Evolutionary conservation across 2,797 vertebrate species (phyloP).

Genomic region (Siniperca obscura): DNA sequence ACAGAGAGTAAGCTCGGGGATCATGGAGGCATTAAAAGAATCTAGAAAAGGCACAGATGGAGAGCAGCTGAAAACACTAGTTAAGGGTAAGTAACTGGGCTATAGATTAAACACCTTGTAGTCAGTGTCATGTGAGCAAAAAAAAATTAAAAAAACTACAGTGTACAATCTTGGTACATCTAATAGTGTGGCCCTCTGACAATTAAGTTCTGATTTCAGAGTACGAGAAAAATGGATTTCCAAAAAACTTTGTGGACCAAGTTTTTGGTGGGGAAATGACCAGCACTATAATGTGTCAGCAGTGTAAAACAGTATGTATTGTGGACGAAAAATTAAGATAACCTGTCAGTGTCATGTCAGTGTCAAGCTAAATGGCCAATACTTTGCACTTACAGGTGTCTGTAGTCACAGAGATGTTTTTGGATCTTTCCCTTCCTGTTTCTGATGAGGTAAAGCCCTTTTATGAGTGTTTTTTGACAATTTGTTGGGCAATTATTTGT

Average conservation of each 20-base stretch:
- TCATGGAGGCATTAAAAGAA: slow-evolving; percentile 88
- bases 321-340: not conserved
- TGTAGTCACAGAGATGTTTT: slow-evolving; percentile 94
- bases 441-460: slow-evolving; percentile 91
- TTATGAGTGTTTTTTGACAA: not conserved
- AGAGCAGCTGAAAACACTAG: slow-evolving; percentile 88
- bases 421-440: slow-evolving; percentile 97
- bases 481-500: not conserved
- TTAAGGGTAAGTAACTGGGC: slow-evolving; percentile 88
- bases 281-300: slow-evolving; percentile 96
- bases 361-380: not conserved
- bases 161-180: not conserved
- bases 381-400: slow-evolving; percentile 87
- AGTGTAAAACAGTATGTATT: slow-evolving; percentile 92
- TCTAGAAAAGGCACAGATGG: slow-evolving; percentile 85
- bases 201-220: slow-evolving; percentile 79
- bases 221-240: slow-evolving; percentile 90
- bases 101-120: not conserved
- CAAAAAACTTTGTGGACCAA: slow-evolving; percentile 92
- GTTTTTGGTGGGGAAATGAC: slow-evolving; percentile 96
- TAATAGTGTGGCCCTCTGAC: not conserved
- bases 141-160: no score
- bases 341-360: not conserved
- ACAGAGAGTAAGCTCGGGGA: slow-evolving; percentile 90
- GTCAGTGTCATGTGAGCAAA: not conserved